Conservation (phyloP, 2,797 vertebrate species). For the Aeoliscus strigatus region DNA sequence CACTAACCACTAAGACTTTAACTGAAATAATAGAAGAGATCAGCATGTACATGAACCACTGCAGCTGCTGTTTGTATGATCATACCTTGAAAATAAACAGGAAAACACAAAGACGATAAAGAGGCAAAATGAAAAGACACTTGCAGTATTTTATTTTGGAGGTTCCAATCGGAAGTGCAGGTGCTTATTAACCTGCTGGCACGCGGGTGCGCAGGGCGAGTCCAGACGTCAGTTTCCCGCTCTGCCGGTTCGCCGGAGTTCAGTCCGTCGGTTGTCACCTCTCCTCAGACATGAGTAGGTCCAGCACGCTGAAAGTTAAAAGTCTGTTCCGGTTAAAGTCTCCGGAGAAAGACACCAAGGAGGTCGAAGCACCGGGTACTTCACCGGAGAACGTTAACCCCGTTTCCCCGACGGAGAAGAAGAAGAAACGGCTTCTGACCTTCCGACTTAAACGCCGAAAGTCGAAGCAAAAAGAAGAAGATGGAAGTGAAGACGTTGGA, state of each 20-base stretch:
- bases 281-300: conserved; percentile 52
- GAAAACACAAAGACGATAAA: too few species aligned
- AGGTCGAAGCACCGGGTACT: conserved; percentile 1
- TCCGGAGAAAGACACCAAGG: conserved; percentile 37
- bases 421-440: conserved; percentile 21
- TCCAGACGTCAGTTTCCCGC: conserved; percentile 15
- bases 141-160: conserved; percentile 28
- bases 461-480: conserved; percentile 27
- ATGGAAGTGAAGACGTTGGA: conserved; percentile 10
- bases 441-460: conserved; percentile 50
- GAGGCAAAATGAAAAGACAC: neutral
- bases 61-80: too few species aligned
- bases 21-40: too few species aligned
- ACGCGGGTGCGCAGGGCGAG: conserved; percentile 10
- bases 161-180: neutral
- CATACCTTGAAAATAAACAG: too few species aligned
- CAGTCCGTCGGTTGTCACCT: neutral
- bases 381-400: neutral
- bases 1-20: too few species aligned
- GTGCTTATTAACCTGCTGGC: conserved; percentile 21
- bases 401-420: conserved; percentile 46
- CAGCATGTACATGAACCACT: too few species aligned
- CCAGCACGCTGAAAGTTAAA: conserved; percentile 46
- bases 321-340: conserved; percentile 51
- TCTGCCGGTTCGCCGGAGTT: conserved; percentile 42